These are phyloP conservation scores for Drosophila falleni DNA, from an alignment of 2,888 invertebrate genomes.

Conservation along the genomic window DNA sequence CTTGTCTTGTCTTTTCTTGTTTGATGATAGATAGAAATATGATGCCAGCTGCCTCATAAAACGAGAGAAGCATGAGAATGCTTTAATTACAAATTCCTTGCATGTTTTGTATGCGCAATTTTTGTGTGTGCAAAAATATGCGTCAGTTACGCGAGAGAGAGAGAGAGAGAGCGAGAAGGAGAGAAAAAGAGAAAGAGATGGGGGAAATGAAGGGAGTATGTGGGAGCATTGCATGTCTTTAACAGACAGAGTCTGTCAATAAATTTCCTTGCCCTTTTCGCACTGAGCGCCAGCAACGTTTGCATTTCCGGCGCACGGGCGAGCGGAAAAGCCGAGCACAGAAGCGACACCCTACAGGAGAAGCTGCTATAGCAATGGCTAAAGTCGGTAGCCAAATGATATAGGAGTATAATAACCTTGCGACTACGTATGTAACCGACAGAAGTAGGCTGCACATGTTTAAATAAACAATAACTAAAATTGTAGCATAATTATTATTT, in stretches of 20 bases:
- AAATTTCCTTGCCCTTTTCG: conserved; percentile 56
- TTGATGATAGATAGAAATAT: neutral
- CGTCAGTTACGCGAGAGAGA: conserved; percentile 17
- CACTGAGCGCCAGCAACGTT: conserved; percentile 38
- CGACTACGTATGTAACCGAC: too few relatives aligned
- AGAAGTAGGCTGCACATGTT: neutral
- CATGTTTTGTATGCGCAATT: conserved; percentile 47
- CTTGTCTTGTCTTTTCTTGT: neutral
- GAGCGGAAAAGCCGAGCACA: conserved; percentile 46
- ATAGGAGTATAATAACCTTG: neutral
- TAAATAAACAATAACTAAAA: too few relatives aligned
- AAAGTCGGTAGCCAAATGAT: neutral
- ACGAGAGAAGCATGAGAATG: conserved; percentile 34
- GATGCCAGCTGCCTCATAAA: neutral
- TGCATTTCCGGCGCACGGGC: conserved; percentile 60
- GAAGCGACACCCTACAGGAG: conserved; percentile 23
- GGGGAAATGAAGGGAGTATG: neutral
- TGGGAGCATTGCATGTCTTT: conserved; percentile 41
- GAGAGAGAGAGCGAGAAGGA: neutral
- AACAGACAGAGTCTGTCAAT: conserved; percentile 58
- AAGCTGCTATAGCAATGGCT: conserved; percentile 45
- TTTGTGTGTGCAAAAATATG: conserved; percentile 56
- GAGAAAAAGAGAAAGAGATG: neutral
- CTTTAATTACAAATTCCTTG: conserved; percentile 77
- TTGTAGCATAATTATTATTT: too few relatives aligned